Evolutionary conservation across 2,113 vertebrate genomes (phyloP).

Genomic region (Eudyptes chrysolophus): DNA sequence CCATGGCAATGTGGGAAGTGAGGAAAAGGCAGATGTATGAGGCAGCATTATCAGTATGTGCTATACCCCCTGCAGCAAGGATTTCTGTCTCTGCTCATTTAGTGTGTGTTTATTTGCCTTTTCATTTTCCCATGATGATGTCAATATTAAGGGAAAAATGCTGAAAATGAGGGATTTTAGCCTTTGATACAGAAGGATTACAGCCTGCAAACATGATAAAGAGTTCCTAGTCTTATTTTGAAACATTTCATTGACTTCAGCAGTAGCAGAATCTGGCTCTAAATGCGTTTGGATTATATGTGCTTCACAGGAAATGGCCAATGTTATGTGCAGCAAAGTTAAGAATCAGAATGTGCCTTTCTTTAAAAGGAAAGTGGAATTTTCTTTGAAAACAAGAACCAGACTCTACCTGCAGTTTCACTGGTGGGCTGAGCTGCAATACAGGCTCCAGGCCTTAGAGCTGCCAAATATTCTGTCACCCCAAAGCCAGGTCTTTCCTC

Average conservation of each 20-base stretch:
- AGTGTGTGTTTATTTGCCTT: conserved; percentile 2
- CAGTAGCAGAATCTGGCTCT: neutral
- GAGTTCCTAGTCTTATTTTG: neutral
- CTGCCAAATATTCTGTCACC: neutral
- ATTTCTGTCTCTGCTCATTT: neutral
- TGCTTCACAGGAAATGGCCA: neutral
- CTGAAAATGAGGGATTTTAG: neutral
- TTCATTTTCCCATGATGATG: neutral
- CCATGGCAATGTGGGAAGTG: neutral
- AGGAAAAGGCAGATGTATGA: neutral
- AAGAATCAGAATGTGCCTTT: neutral
- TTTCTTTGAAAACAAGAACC: neutral
- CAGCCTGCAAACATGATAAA: neutral
- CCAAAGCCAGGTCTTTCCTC: neutral
- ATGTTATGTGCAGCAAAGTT: neutral
- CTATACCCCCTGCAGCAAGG: neutral
- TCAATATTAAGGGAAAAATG: neutral
- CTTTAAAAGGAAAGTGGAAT: neutral
- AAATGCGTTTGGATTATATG: neutral
- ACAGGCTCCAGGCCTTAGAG: neutral
- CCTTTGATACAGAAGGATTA: neutral
- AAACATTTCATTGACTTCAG: neutral
- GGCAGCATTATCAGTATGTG: neutral
- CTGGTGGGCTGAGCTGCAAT: neutral
- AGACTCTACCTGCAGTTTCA: neutral